Conservation (phyloP, 2,113 vertebrate species). For the Mirza zaza region DNA sequence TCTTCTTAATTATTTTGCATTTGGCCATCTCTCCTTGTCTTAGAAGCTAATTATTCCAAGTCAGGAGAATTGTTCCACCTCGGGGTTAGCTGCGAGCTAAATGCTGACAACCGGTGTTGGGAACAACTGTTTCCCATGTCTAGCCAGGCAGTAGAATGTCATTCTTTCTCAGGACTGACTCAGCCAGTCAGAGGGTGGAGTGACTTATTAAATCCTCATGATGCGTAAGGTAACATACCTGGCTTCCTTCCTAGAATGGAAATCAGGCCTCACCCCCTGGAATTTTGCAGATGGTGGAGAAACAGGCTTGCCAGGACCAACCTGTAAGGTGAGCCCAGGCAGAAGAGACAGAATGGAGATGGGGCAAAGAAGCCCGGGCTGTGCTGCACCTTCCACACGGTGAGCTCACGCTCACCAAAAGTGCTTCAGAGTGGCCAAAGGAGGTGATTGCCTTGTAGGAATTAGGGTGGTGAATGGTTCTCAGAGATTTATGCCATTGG, state of each 20-base stretch:
- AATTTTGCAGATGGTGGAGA: not conserved
- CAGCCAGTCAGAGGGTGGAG: not conserved
- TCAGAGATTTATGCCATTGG: not conserved
- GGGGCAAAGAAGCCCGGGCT: not conserved
- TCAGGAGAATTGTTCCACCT: not conserved
- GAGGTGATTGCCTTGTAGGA: not conserved
- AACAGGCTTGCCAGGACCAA: not conserved
- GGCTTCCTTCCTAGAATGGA: not conserved
- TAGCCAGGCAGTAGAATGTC: not conserved
- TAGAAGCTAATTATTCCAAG: constrained; percentile 1
- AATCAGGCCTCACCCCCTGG: not conserved
- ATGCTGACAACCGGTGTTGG: not conserved
- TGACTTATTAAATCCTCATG: not conserved
- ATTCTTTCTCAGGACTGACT: not conserved
- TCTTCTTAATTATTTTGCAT: constrained; percentile 55
- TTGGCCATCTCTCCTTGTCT: not conserved
- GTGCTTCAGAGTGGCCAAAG: not conserved
- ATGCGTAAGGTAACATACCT: not conserved
- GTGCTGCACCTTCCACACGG: not conserved
- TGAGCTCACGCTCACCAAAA: not conserved
- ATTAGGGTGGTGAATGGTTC: not conserved
- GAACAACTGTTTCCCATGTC: not conserved
- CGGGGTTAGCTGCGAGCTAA: not conserved
- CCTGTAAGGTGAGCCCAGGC: not conserved
- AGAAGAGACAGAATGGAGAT: not conserved